Percentiles rank a stretch among this genome's conserved stretches.
These are phyloP conservation scores for Bubo blakistoni DNA, from an alignment of 2,113 vertebrate species.

Conservation along the genomic window DNA sequence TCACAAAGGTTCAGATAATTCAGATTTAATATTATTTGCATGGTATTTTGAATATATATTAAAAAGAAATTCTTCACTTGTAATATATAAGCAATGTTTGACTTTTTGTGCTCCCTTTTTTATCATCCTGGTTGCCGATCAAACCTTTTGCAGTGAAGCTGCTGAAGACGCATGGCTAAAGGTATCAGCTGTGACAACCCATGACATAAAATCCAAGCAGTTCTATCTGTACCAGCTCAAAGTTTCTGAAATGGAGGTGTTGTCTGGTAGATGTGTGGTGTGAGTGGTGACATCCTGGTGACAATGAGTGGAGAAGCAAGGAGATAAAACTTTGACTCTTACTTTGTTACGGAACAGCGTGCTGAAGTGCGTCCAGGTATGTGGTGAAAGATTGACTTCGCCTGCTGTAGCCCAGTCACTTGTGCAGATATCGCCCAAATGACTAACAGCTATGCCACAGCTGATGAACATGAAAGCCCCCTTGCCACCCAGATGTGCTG, in stretches of 20 bases:
- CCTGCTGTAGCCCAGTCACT: neutral
- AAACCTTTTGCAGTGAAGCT: neutral
- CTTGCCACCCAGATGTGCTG: neutral
- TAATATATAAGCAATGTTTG: neutral
- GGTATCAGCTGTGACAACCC: neutral
- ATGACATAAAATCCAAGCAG: neutral
- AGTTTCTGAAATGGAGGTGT: neutral
- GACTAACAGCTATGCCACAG: neutral
- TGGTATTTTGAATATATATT: neutral
- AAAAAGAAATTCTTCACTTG: neutral
- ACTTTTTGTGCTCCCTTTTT: neutral
- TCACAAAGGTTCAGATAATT: neutral
- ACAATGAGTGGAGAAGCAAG: neutral
- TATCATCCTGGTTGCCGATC: neutral
- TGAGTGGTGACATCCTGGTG: neutral
- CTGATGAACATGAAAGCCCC: neutral
- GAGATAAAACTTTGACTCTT: neutral
- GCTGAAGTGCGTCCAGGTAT: neutral
- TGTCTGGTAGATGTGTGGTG: rapidly evolving
- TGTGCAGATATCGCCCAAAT: neutral
- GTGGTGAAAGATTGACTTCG: neutral
- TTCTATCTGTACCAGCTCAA: neutral
- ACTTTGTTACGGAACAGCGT: neutral
- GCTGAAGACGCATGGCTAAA: neutral
- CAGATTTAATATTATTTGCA: neutral